A percentile compares a stretch with the other conserved stretches of the same genome.
Evolutionary conservation across 2,888 invertebrate genomes (phyloP).

Genomic region (Tillus elongatus): DNA sequence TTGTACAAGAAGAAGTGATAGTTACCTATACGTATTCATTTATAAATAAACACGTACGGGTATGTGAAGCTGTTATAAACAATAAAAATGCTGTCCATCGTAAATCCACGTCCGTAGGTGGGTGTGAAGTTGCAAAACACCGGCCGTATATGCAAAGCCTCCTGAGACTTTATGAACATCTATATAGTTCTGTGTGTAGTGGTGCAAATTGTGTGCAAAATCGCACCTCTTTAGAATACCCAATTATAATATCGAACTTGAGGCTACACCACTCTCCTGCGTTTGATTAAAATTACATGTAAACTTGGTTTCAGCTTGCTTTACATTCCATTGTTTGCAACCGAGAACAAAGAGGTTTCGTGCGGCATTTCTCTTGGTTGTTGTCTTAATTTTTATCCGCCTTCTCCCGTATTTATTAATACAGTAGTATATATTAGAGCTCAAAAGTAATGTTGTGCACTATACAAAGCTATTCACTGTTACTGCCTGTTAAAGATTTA

Average conservation of each 20-base stretch:
- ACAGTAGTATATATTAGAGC: conserved; percentile 33
- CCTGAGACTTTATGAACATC: conserved; percentile 31
- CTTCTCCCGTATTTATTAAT: conserved; percentile 33
- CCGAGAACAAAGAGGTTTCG: conserved; percentile 41
- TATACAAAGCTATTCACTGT: too few relatives aligned
- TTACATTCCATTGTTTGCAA: conserved; percentile 44
- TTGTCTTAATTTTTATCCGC: conserved; percentile 38
- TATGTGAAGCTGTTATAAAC: conserved; percentile 31
- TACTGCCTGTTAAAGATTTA: too few relatives aligned
- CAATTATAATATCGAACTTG: conserved; percentile 41
- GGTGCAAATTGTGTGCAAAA: conserved; percentile 42
- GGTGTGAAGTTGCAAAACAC: conserved; percentile 36
- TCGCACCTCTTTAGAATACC: conserved; percentile 38
- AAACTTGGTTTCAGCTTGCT: conserved; percentile 41
- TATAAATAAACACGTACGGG: too few relatives aligned
- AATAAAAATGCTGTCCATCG: conserved; percentile 31
- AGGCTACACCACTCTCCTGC: conserved; percentile 33
- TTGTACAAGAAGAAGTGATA: too few relatives aligned
- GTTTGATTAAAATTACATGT: conserved; percentile 45
- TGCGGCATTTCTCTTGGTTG: conserved; percentile 37
- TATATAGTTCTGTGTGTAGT: conserved; percentile 27
- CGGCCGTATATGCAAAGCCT: conserved; percentile 31
- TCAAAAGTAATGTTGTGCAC: too few relatives aligned
- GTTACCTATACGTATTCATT: too few relatives aligned
- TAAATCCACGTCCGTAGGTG: conserved; percentile 28